These are phyloP conservation scores for Brotula barbata DNA, from an alignment of 2,797 vertebrate species.

Conservation along the genomic window DNA sequence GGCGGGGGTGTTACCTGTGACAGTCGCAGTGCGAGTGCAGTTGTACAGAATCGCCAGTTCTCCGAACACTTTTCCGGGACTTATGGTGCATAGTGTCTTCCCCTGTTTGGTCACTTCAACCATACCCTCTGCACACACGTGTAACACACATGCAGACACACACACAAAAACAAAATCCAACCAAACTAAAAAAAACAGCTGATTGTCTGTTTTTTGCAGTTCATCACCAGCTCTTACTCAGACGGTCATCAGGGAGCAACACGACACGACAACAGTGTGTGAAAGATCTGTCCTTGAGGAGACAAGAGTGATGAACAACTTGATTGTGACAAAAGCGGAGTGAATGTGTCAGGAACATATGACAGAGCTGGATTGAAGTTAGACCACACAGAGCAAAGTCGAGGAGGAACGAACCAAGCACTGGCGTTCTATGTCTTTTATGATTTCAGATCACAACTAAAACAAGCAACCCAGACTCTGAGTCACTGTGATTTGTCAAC, in stretches of 20 bases:
- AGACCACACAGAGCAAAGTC: neutral
- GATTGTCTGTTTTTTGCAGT: neutral
- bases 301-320: neutral
- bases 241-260: neutral
- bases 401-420: no score
- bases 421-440: no score
- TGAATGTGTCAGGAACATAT: slow-evolving; percentile 27
- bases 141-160: slow-evolving; percentile 8
- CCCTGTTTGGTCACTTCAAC: slow-evolving; percentile 76
- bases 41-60: slow-evolving; percentile 80
- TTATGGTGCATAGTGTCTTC: slow-evolving; percentile 72
- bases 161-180: neutral
- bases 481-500: no score
- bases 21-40: slow-evolving; percentile 78
- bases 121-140: slow-evolving; percentile 66
- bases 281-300: slow-evolving; percentile 20
- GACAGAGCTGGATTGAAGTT: neutral
- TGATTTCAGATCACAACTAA: no score
- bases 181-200: no score
- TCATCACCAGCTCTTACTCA: neutral
- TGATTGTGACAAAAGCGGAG: neutral
- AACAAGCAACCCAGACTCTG: neutral
- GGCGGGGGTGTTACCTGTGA: slow-evolving; percentile 68
- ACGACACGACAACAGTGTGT: neutral
- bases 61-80: slow-evolving; percentile 74